Conservation (phyloP, 1,140 invertebrate species). For the Platorchestia sp. region DNA sequence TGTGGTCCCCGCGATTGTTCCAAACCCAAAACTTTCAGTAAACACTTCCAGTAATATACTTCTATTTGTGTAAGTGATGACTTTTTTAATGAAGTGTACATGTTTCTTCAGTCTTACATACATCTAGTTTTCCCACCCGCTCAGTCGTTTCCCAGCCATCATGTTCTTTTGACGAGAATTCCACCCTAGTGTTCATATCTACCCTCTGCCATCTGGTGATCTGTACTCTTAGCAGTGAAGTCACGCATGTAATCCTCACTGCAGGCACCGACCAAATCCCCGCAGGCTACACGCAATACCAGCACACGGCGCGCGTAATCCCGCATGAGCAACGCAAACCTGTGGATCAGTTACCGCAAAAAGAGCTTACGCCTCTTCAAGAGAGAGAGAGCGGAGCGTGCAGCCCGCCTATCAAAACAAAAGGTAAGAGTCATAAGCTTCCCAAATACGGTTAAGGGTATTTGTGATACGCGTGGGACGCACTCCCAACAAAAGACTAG, state of each 20-base stretch:
- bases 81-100: background rate
- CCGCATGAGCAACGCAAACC: conserved; percentile 13
- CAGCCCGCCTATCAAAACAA: conserved; percentile 24
- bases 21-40: too few relatives aligned
- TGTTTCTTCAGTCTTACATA: background rate
- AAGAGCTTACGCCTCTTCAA: conserved; percentile 44
- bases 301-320: background rate
- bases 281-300: conserved; percentile 6
- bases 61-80: too few relatives aligned
- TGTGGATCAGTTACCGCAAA: conserved; percentile 47
- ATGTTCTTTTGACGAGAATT: background rate
- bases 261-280: conserved; percentile 26
- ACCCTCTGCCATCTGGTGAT: background rate
- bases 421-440: conserved; percentile 25
- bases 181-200: conserved; percentile 4
- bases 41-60: too few relatives aligned
- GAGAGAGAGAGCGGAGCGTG: conserved; percentile 51
- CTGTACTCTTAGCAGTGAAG: conserved; percentile 31
- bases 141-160: background rate
- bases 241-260: conserved; percentile 47
- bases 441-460: conserved; percentile 31
- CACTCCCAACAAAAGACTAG: conserved; percentile 9
- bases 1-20: too few relatives aligned
- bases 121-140: background rate
- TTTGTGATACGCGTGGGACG: conserved; percentile 35